These are phyloP conservation scores for Rhinatrema bivittatum DNA, from an alignment of 2,797 vertebrate genomes.

Conservation along the genomic window DNA sequence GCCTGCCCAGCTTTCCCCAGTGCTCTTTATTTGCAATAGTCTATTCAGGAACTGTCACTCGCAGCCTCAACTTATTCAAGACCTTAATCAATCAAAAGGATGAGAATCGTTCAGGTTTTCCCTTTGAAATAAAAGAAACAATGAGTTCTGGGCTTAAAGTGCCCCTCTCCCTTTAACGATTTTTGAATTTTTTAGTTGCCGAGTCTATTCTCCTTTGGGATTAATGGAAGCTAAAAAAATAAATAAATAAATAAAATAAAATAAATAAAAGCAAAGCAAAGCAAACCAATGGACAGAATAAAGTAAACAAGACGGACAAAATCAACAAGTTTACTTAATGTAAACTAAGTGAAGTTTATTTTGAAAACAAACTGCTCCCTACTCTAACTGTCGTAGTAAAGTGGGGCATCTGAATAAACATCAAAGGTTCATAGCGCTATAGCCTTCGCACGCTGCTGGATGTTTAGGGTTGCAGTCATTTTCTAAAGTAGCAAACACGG, in stretches of 20 bases:
- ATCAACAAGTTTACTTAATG: not conserved
- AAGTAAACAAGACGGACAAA: not conserved
- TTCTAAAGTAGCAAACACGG: no score
- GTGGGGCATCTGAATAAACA: no score
- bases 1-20: constrained; percentile 58
- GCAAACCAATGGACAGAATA: not conserved
- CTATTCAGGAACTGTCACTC: constrained; percentile 75
- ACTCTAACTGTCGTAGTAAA: not conserved
- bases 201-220: not conserved
- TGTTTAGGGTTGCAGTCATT: no score
- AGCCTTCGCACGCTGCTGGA: no score
- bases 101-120: constrained; percentile 62
- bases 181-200: constrained; percentile 21
- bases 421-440: no score
- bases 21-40: constrained; percentile 58
- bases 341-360: not conserved
- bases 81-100: constrained; percentile 81
- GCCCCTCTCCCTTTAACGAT: constrained; percentile 36
- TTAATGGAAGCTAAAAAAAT: not conserved
- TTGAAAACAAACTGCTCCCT: not conserved
- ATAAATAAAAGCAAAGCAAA: no score
- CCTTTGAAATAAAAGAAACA: constrained; percentile 69
- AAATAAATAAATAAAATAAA: not conserved
- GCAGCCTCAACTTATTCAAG: constrained; percentile 62
- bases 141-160: constrained; percentile 52